Conservation (phyloP, 2,113 vertebrate genomes). For the Egretta garzetta region DNA sequence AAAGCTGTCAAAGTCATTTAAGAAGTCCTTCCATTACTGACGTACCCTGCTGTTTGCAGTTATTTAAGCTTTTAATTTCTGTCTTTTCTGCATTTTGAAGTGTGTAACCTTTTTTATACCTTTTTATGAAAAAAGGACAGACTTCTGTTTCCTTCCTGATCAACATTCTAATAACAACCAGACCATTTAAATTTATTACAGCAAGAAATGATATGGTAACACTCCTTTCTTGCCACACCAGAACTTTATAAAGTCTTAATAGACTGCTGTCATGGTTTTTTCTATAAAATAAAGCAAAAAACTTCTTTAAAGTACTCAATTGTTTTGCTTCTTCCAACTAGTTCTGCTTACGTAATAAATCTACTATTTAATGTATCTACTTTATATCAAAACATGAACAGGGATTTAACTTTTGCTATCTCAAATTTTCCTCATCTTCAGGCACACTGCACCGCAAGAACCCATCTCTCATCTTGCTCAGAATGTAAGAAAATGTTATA, state of each 20-base stretch:
- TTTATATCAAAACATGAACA: not conserved
- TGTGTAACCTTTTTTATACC: slow-evolving; percentile 37
- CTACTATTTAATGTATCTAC: not conserved
- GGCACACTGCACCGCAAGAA: not conserved
- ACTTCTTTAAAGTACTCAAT: not conserved
- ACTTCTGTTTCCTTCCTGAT: slow-evolving; percentile 76
- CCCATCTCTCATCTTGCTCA: not conserved
- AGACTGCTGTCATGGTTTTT: slow-evolving; percentile 16
- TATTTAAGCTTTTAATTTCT: slow-evolving; percentile 72
- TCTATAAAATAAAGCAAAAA: slow-evolving; percentile 8
- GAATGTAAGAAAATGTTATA: not conserved
- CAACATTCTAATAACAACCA: slow-evolving; percentile 63
- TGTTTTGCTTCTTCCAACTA: not conserved
- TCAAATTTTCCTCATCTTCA: not conserved
- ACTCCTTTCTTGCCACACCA: not conserved
- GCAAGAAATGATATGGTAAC: not conserved
- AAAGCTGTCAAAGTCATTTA: slow-evolving; percentile 66
- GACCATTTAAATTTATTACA: slow-evolving; percentile 44
- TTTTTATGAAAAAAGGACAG: slow-evolving; percentile 81
- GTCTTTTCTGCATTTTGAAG: slow-evolving; percentile 65
- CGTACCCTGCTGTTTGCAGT: slow-evolving; percentile 44
- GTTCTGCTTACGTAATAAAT: not conserved
- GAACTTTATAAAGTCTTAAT: slow-evolving; percentile 49
- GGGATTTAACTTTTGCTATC: not conserved
- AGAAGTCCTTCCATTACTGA: slow-evolving; percentile 38